Evolutionary conservation across 2,888 invertebrate species (phyloP), one percentile per base, ranked within the genome.

Genomic region (Trichopoda pennipes): DNA sequence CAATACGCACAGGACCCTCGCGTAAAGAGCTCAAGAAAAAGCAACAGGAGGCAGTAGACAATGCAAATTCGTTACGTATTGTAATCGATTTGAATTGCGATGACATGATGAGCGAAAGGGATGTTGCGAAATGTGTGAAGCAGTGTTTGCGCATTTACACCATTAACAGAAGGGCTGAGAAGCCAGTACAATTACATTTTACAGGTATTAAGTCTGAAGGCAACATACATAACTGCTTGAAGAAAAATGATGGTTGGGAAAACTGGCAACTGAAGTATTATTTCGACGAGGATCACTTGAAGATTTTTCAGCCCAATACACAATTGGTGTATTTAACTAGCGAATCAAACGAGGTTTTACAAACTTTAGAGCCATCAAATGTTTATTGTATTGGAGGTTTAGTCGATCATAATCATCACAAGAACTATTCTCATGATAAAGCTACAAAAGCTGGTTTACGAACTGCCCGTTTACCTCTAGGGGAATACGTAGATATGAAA

Each of bases 391-490:
- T 99, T 90, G 99, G 99, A 51, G 99, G 99, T 32, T 92, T 99
- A 56, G 98, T 99, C 0, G 99, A 99, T 92, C 99, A 99, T 90
- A 99, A 99, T 92, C 94, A 95, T 86, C 96, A 98, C 86, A 99
- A 99, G 95, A 98, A 98, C 2, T 91, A 96, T 17, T 98, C 98
- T 89, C 94, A 95, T 89, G 94, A 94, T 85, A 93, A 96, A 86
- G 99, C 99, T 3, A 89, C 93, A 49, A 94, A 95, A 86, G 94
- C 95, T 88, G 95, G 95, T 3, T 92, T 98, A 38, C 91, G 91
- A 80, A 98, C 98, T 91, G 97, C 94, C 0, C 94, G 96, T 86
- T 92, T 99, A 58, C 99, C 99, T 0, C 93, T 99, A 85, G 94
- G 94, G 84, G 95, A 98, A 90, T 96, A 95, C 92, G 93, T 99